Percentiles rank a stretch among this genome's conserved stretches.
phyloP scores from a whole-genome alignment of 2,797 vertebrate genomes.

The Dromococcyx pavoninus region DNA sequence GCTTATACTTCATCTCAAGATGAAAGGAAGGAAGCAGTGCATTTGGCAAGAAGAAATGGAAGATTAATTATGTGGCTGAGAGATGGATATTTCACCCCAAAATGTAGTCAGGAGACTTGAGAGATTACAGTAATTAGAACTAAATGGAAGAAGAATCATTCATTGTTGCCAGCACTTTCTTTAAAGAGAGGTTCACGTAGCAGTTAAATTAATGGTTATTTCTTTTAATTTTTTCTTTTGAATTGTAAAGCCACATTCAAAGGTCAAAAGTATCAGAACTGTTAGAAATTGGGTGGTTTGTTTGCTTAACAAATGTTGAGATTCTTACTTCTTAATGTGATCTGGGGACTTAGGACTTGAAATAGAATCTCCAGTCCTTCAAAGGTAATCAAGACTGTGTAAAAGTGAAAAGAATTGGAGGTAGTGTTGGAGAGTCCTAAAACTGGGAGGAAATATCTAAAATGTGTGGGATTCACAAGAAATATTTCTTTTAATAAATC shows the following conservation, averaged over 20 bases:
- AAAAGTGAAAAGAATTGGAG: background rate
- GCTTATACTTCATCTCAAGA: background rate
- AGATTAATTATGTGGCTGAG: background rate
- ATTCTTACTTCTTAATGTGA: background rate
- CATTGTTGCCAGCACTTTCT: background rate
- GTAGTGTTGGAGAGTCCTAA: background rate
- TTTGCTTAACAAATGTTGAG: background rate
- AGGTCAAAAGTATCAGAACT: background rate
- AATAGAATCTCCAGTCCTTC: background rate
- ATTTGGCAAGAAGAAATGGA: background rate
- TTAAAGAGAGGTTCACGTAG: background rate
- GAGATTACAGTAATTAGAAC: background rate
- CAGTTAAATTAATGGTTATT: background rate
- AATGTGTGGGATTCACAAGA: background rate
- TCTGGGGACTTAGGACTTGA: background rate
- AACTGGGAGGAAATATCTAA: background rate
- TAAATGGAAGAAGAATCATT: background rate
- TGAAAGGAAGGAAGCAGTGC: background rate
- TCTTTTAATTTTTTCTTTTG: background rate
- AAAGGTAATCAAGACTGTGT: background rate
- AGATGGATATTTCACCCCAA: background rate
- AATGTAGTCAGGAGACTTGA: background rate
- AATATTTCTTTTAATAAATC: background rate
- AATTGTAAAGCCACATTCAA: background rate
- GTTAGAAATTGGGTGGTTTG: rapidly evolving